Evolutionary conservation across 1,140 invertebrate genomes (phyloP).

Genomic region (Solenopsis fugax): DNA sequence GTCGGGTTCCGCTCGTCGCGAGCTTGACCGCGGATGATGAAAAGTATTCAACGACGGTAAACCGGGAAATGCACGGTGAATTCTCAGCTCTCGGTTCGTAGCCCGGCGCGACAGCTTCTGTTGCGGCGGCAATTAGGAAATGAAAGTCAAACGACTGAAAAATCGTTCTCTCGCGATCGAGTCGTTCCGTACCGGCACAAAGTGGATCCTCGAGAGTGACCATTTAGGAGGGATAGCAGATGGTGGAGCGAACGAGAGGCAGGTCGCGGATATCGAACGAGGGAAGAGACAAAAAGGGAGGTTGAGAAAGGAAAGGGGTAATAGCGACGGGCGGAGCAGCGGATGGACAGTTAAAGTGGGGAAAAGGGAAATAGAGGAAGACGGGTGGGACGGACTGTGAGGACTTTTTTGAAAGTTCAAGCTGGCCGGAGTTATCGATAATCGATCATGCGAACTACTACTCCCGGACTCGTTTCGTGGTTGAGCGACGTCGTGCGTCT

Average conservation of each 20-base stretch:
- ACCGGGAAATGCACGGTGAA: constrained; percentile 1
- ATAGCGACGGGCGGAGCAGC: constrained; percentile 24
- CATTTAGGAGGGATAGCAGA: constrained; percentile 46
- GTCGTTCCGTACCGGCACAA: constrained; percentile 26
- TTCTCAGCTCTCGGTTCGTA: constrained; percentile 38
- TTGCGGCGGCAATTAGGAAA: constrained; percentile 53
- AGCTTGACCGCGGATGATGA: constrained; percentile 17
- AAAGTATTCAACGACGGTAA: constrained; percentile 12
- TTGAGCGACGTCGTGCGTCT: constrained; percentile 54
- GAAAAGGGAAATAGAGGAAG: constrained; percentile 37
- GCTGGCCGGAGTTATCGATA: constrained; percentile 42
- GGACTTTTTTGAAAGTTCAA: constrained; percentile 52
- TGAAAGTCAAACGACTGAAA: constrained; percentile 64
- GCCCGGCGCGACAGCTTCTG: constrained; percentile 34
- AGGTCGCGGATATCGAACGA: constrained; percentile 45
- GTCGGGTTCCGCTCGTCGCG: neutral
- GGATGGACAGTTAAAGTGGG: constrained; percentile 54
- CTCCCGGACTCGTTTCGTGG: constrained; percentile 61
- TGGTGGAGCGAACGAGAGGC: neutral
- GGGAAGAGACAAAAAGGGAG: constrained; percentile 49
- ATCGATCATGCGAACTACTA: constrained; percentile 65
- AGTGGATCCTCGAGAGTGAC: constrained; percentile 48
- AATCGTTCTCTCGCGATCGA: constrained; percentile 50
- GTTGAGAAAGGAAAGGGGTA: constrained; percentile 39
- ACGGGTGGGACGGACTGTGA: constrained; percentile 20